These are phyloP conservation scores for Boloria selene DNA, from an alignment of 2,888 invertebrate species.

Conservation along the genomic window DNA sequence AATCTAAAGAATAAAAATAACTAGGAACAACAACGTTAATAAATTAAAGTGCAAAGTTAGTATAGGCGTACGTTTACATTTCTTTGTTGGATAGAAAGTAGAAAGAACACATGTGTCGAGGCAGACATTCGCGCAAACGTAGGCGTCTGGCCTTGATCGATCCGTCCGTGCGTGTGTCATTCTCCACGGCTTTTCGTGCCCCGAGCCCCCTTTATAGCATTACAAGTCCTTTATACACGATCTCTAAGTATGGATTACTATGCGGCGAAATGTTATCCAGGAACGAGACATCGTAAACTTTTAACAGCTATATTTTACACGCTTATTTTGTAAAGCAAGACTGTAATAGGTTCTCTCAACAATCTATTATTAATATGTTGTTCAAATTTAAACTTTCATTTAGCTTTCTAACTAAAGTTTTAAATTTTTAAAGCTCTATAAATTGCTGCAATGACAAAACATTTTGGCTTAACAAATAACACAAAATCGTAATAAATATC, in stretches of 20 bases:
- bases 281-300: slow-evolving; percentile 26
- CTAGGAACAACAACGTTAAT: neutral
- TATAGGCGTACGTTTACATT: slow-evolving; percentile 3
- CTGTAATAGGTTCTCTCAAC: neutral
- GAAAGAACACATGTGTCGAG: slow-evolving; percentile 30
- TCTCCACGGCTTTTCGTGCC: slow-evolving; percentile 43
- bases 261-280: slow-evolving; percentile 26
- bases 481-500: no score
- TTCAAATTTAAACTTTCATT: no score
- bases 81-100: slow-evolving; percentile 29
- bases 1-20: neutral
- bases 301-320: slow-evolving; percentile 16
- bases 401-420: no score
- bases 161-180: slow-evolving; percentile 62
- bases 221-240: slow-evolving; percentile 26
- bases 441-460: no score
- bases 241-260: slow-evolving; percentile 29
- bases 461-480: no score
- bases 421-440: no score
- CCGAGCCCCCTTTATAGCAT: slow-evolving; percentile 41
- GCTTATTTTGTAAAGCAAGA: slow-evolving; percentile 4
- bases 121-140: slow-evolving; percentile 40
- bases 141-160: slow-evolving; percentile 73
- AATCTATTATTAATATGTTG: no score
- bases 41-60: neutral